Evolutionary conservation across 2,113 vertebrate genomes (phyloP).

Genomic region (Cricetomys ansorgei): DNA sequence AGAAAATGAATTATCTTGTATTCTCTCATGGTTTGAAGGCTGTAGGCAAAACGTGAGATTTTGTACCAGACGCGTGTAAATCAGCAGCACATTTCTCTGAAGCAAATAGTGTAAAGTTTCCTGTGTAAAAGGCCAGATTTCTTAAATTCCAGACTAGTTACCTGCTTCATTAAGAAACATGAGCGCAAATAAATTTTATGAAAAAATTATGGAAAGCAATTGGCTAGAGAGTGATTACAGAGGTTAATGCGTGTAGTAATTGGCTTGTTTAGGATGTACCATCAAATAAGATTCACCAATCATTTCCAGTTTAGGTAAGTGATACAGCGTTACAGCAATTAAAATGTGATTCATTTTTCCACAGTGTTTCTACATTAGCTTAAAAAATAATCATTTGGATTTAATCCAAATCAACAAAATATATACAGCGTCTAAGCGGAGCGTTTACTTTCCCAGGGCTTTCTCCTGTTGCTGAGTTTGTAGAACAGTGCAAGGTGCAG

Average conservation of each 20-base stretch:
- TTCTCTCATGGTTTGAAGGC: constrained; percentile 28
- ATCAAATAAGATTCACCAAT: constrained; percentile 81
- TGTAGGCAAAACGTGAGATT: constrained; percentile 71
- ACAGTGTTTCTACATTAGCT: constrained; percentile 72
- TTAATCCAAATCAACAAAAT: constrained; percentile 83
- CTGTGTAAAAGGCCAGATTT: constrained; percentile 76
- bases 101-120: constrained; percentile 78
- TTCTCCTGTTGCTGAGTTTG: constrained; percentile 29
- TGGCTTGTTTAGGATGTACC: constrained; percentile 80
- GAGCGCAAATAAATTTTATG: constrained; percentile 72
- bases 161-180: constrained; percentile 83
- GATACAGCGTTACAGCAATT: constrained; percentile 81
- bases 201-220: constrained; percentile 78
- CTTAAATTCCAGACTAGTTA: constrained; percentile 79
- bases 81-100: constrained; percentile 74
- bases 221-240: constrained; percentile 82
- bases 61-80: constrained; percentile 77
- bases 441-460: constrained; percentile 76
- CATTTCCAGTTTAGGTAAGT: constrained; percentile 81
- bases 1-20: constrained; percentile 34
- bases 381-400: constrained; percentile 79
- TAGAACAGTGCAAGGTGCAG: constrained; percentile 6
- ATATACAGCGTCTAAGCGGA: constrained; percentile 72
- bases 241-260: constrained; percentile 78
- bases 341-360: constrained; percentile 83